A percentile compares a stretch with the other conserved stretches of the same genome.
phyloP scores from a whole-genome alignment of 2,113 vertebrate genomes.

The Chelonoidis abingdonii region DNA sequence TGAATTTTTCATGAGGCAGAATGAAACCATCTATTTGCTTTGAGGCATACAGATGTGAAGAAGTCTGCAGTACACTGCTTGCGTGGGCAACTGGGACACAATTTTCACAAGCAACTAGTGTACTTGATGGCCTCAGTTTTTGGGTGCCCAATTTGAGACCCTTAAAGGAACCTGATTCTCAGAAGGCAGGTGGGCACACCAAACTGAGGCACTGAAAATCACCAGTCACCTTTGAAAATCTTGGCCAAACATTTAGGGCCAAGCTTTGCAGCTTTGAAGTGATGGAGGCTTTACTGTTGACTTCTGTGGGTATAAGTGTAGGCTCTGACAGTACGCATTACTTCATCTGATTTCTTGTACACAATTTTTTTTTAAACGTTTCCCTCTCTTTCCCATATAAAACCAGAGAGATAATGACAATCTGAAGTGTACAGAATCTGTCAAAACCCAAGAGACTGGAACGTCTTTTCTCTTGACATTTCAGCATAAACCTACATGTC shows the following conservation, averaged over 20 bases:
- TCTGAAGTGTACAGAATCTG: neutral
- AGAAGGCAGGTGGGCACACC: neutral
- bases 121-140: neutral
- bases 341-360: neutral
- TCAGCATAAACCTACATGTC: neutral
- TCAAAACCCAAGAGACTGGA: neutral
- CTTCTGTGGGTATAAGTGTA: neutral
- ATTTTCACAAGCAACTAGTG: neutral
- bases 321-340: neutral
- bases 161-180: neutral
- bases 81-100: neutral
- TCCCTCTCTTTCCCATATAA: neutral
- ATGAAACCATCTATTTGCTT: slow-evolving; percentile 46
- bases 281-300: accelerated
- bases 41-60: slow-evolving; percentile 33
- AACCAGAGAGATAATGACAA: neutral
- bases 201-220: neutral
- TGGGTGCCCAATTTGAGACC: neutral
- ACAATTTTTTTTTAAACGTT: neutral
- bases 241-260: neutral
- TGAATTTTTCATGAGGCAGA: slow-evolving; percentile 41
- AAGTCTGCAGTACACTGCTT: neutral
- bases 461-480: neutral
- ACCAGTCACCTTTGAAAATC: neutral
- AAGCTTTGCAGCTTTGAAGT: neutral